A percentile compares a stretch with the other conserved stretches of the same genome.
phyloP scores from a whole-genome alignment of 2,113 vertebrate genomes.

The Burhinus oedicnemus region DNA sequence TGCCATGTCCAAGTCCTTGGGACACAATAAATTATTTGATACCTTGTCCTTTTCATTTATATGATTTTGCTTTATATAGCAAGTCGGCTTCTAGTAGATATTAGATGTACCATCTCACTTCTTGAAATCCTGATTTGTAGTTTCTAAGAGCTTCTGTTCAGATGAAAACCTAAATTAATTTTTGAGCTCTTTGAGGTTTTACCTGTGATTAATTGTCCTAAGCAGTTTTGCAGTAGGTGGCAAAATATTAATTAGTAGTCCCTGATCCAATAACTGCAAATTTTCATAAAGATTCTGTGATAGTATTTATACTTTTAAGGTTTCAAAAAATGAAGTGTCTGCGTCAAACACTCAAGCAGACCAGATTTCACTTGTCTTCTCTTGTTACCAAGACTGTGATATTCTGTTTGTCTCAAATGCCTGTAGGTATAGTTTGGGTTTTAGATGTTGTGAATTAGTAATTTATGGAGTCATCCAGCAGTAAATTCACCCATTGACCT shows the following conservation, averaged over 20 bases:
- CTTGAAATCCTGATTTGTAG: neutral
- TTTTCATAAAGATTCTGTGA: neutral
- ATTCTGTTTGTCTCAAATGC: neutral
- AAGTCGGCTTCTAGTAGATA: neutral
- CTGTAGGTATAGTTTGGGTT: slow-evolving; percentile 20
- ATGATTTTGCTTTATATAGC: neutral
- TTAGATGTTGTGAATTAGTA: slow-evolving; percentile 7
- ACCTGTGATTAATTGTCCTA: neutral
- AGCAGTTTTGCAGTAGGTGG: neutral
- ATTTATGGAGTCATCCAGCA: slow-evolving; percentile 34
- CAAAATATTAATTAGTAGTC: neutral
- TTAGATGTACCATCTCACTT: neutral
- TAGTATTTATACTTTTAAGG: neutral
- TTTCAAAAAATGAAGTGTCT: neutral
- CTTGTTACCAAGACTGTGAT: neutral
- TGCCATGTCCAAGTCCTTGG: neutral
- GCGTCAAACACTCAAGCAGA: neutral
- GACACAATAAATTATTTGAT: neutral
- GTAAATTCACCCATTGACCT: slow-evolving; percentile 41
- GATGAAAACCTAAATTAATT: neutral
- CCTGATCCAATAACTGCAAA: neutral
- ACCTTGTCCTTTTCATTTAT: neutral
- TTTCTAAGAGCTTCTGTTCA: neutral
- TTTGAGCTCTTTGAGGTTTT: neutral
- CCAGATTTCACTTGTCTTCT: neutral